Conservation (phyloP, 2,113 vertebrate genomes). For the Progne subis region DNA sequence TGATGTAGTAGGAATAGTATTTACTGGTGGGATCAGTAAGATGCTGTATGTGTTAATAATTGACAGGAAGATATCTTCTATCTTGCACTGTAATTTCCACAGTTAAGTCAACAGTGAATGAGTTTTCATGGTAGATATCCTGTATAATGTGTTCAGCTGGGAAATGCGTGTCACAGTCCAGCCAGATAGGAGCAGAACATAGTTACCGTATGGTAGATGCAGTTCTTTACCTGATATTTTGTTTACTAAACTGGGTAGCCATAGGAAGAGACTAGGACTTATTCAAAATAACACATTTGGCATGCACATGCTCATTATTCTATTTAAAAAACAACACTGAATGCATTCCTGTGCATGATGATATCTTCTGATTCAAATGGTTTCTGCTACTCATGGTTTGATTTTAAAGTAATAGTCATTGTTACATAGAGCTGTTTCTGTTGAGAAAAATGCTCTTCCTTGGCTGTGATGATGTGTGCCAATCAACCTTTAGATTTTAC, state of each 20-base stretch:
- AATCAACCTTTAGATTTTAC: conserved; percentile 34
- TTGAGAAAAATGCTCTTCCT: conserved; percentile 21
- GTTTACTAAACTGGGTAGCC: background rate
- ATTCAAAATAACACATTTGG: background rate
- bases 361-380: conserved; percentile 10
- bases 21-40: background rate
- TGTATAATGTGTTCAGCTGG: background rate
- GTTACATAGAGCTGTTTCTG: background rate
- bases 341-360: background rate
- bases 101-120: background rate
- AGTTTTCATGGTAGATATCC: background rate
- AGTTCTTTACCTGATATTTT: background rate
- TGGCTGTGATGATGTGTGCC: background rate
- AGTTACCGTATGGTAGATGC: background rate
- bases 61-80: background rate
- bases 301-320: background rate
- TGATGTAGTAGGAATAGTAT: background rate
- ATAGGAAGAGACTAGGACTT: background rate
- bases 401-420: conserved; percentile 22
- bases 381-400: conserved; percentile 1
- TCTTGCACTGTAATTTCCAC: background rate
- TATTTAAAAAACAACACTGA: background rate
- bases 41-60: background rate
- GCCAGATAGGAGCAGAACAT: background rate
- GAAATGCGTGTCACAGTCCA: background rate